Evolutionary conservation across 2,797 vertebrate species (phyloP).

Genomic region (Enteromius argenteus): DNA sequence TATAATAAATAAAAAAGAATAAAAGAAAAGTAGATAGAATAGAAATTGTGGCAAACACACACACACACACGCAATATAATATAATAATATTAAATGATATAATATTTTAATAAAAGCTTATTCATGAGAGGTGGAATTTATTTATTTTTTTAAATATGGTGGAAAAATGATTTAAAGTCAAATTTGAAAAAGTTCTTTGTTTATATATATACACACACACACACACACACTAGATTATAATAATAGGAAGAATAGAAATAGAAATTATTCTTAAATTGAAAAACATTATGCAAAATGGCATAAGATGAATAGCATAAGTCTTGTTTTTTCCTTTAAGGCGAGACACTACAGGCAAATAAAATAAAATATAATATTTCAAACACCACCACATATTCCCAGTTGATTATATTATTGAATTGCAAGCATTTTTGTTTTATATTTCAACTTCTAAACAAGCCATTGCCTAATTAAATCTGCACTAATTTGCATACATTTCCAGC

Average conservation of each 20-base stretch:
- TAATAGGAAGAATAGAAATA: not conserved
- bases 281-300: not conserved
- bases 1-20: not conserved
- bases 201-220: too few relatives aligned
- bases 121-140: too few relatives aligned
- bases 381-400: not conserved
- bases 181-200: too few relatives aligned
- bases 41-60: not conserved
- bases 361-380: not conserved
- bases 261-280: not conserved
- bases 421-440: not conserved
- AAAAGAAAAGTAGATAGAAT: not conserved
- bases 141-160: too few relatives aligned
- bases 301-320: not conserved
- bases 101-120: too few relatives aligned
- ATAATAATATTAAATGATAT: too few relatives aligned
- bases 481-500: not conserved
- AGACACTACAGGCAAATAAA: not conserved
- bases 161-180: too few relatives aligned
- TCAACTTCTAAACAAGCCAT: not conserved
- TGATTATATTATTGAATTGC: not conserved
- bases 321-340: not conserved
- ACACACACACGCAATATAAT: too few relatives aligned
- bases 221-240: too few relatives aligned
- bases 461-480: not conserved